These are phyloP conservation scores for Crotalus tigris DNA, from an alignment of 2,113 vertebrate species.

Conservation along the genomic window DNA sequence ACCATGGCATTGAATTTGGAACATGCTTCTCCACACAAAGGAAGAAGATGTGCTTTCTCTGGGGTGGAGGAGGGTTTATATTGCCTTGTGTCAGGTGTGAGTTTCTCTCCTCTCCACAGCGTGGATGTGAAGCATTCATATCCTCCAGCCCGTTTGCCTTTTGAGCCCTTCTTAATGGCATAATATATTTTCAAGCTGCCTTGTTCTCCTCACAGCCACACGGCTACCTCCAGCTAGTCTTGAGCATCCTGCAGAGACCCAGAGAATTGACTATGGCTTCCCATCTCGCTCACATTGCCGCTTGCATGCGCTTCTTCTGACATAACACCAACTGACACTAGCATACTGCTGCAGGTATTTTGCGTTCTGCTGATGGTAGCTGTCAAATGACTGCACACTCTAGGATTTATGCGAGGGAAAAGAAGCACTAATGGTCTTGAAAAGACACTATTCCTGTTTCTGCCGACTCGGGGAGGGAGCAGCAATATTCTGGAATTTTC, in stretches of 20 bases:
- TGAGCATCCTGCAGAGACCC: background rate
- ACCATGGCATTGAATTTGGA: background rate
- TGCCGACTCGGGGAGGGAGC: background rate
- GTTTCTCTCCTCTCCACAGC: background rate
- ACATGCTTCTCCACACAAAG: background rate
- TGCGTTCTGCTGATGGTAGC: constrained; percentile 2
- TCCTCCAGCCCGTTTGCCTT: background rate
- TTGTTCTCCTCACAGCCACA: rapidly evolving
- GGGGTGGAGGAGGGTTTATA: background rate
- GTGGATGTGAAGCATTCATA: background rate
- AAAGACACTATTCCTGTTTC: background rate
- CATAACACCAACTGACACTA: rapidly evolving
- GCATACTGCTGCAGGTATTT: background rate
- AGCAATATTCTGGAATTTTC: background rate
- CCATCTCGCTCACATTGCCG: background rate
- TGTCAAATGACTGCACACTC: background rate
- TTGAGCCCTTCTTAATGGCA: background rate
- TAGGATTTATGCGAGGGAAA: background rate
- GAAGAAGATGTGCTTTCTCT: background rate
- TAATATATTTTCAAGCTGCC: background rate
- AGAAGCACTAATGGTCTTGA: background rate
- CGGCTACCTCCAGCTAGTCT: rapidly evolving
- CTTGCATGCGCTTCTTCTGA: background rate
- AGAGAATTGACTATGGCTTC: background rate
- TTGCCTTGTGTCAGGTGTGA: background rate